Conservation (phyloP, 2,113 vertebrate genomes). For the Oceanites oceanicus region DNA sequence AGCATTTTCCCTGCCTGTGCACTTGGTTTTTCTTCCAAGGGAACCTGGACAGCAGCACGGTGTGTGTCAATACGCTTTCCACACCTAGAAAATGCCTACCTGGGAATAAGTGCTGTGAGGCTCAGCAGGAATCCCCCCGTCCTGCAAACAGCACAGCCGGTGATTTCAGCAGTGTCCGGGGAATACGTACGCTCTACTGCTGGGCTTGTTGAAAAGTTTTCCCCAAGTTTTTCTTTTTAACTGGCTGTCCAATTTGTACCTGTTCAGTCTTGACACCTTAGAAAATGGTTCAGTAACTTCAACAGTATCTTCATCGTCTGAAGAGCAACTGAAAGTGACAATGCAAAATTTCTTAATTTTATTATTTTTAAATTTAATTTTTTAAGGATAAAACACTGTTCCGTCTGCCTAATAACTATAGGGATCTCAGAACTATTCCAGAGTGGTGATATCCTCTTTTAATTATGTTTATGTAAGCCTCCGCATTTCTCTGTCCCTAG, state of each 20-base stretch:
- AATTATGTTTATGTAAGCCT: neutral
- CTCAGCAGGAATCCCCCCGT: rapidly evolving
- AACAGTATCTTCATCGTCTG: neutral
- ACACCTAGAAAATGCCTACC: neutral
- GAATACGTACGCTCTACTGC: neutral
- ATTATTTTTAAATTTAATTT: neutral
- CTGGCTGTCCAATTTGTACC: neutral
- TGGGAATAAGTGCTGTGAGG: neutral
- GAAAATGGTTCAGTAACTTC: neutral
- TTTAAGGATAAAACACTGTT: neutral
- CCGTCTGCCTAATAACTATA: rapidly evolving
- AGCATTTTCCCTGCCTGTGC: neutral
- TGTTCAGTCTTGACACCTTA: neutral
- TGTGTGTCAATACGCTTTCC: rapidly evolving
- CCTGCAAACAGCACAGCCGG: neutral
- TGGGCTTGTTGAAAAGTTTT: neutral
- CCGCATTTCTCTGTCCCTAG: neutral
- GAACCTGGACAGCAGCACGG: rapidly evolving
- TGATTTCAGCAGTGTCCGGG: neutral
- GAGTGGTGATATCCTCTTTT: neutral
- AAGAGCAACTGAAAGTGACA: neutral
- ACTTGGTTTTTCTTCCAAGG: neutral
- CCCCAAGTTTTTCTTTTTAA: neutral
- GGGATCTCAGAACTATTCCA: neutral
- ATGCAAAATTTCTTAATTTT: neutral